A percentile compares a stretch with the other conserved stretches of the same genome.
These are phyloP conservation scores for Buphagus erythrorhynchus DNA, from an alignment of 2,797 vertebrate species.

Conservation along the genomic window DNA sequence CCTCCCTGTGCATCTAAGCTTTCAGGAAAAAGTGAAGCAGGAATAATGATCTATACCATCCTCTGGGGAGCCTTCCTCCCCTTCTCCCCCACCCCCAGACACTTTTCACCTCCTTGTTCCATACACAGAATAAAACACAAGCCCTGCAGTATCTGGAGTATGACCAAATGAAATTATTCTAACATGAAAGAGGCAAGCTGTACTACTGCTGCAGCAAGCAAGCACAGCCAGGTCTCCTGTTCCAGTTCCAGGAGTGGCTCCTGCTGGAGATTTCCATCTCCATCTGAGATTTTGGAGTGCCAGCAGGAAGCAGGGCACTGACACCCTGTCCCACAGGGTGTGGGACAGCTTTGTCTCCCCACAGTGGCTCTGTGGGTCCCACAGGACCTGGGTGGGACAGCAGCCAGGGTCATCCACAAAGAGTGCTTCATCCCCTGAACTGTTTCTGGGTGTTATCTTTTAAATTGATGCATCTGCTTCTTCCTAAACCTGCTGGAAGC, in stretches of 20 bases:
- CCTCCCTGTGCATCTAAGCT: background rate
- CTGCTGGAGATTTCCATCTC: background rate
- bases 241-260: background rate
- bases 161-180: background rate
- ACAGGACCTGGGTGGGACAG: background rate
- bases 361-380: background rate
- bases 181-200: background rate
- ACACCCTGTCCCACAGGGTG: background rate
- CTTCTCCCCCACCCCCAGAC: background rate
- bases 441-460: background rate
- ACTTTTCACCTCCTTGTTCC: background rate
- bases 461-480: background rate
- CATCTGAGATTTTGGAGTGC: fast-evolving
- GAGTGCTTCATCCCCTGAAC: background rate
- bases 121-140: background rate
- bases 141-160: background rate
- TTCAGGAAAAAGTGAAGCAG: slow-evolving; percentile 47
- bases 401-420: background rate
- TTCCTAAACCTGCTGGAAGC: background rate
- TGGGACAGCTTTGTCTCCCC: background rate
- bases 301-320: background rate
- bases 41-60: background rate
- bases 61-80: background rate
- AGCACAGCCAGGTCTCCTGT: background rate
- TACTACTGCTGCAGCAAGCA: background rate